phyloP scores from a whole-genome alignment of 2,113 vertebrate species.

The Ageneiosus marmoratus region DNA sequence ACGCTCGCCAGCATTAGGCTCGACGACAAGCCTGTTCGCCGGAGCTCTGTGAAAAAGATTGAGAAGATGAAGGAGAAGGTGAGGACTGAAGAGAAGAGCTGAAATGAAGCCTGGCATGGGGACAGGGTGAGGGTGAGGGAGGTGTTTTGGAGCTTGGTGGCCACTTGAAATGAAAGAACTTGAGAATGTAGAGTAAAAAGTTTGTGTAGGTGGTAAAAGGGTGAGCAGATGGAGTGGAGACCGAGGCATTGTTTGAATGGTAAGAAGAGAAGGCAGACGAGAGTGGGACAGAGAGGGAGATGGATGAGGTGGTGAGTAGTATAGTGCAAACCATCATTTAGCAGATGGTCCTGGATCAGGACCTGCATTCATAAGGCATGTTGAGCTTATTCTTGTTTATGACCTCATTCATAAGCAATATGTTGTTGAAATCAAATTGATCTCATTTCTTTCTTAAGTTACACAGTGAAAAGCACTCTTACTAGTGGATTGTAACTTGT shows the following conservation, averaged over 20 bases:
- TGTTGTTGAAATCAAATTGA: background rate
- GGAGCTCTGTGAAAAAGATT: conserved; percentile 96
- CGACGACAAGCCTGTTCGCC: conserved; percentile 91
- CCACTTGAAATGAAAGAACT: background rate
- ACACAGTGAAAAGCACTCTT: background rate
- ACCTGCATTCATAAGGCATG: background rate
- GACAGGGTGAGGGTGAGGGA: background rate
- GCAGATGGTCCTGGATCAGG: conserved; percentile 17
- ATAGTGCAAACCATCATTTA: conserved; percentile 18
- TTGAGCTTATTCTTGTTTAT: background rate
- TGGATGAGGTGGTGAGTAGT: conserved; percentile 20
- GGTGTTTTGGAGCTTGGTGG: conserved; percentile 1
- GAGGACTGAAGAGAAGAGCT: conserved; percentile 26
- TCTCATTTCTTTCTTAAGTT: background rate
- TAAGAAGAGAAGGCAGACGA: conserved; percentile 29
- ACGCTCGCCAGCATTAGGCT: conserved; percentile 83
- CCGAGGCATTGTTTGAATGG: conserved; percentile 13
- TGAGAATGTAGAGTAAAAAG: conserved; percentile 22
- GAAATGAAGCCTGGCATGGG: background rate
- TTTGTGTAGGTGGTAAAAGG: conserved; percentile 35
- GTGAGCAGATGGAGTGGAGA: conserved; percentile 30
- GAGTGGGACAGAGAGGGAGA: conserved; percentile 16
- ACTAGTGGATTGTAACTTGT: background rate
- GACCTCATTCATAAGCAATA: conserved; percentile 10
- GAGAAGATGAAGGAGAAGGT: conserved; percentile 99